A percentile compares a stretch with the other conserved stretches of the same genome.
Conservation (phyloP, 2,888 invertebrate species). For the Pegoplata infirma region DNA sequence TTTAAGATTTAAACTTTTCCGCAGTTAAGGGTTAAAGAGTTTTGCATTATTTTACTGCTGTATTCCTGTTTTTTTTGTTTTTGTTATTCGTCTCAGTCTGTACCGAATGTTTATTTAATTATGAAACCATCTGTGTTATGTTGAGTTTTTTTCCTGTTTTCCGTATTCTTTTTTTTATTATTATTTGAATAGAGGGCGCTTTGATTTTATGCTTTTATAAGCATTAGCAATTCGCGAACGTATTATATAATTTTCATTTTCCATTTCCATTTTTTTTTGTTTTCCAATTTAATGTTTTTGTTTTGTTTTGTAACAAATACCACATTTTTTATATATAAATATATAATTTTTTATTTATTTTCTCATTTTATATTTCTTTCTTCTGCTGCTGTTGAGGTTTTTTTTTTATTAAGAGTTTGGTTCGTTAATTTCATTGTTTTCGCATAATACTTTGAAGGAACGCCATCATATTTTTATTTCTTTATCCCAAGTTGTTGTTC, state of each 20-base stretch:
- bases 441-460: conserved; percentile 62
- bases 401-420: conserved; percentile 62
- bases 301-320: conserved; percentile 11
- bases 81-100: neutral
- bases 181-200: conserved; percentile 67
- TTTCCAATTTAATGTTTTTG: conserved; percentile 57
- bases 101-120: conserved; percentile 71
- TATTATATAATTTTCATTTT: conserved; percentile 22
- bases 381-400: neutral
- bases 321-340: too few species aligned
- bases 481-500: neutral
- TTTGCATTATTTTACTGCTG: neutral
- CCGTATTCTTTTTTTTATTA: neutral
- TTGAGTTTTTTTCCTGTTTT: neutral
- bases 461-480: conserved; percentile 27
- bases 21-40: too few species aligned
- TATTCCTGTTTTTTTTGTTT: neutral
- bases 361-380: neutral
- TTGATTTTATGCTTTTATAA: conserved; percentile 72
- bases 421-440: conserved; percentile 74
- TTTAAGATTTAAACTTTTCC: too few species aligned
- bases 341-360: conserved; percentile 1
- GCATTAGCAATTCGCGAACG: conserved; percentile 39
- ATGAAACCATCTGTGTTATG: conserved; percentile 71
- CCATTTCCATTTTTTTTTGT: conserved; percentile 23